Conservation (phyloP, 2,888 invertebrate species). For the Erebia epiphron region DNA sequence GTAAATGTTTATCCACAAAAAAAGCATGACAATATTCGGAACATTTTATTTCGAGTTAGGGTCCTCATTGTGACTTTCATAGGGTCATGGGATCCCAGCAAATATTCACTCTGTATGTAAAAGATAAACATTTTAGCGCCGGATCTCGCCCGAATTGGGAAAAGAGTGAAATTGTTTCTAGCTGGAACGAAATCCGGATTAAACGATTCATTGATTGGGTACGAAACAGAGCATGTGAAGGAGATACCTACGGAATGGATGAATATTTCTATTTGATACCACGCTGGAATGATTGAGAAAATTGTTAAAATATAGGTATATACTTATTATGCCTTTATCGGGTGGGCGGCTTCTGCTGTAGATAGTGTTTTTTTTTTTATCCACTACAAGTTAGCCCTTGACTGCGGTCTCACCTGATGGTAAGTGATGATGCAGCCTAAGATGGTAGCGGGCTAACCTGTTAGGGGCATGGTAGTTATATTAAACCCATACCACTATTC, state of each 20-base stretch:
- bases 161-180: slow-evolving; percentile 19
- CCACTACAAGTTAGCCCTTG: too few species aligned
- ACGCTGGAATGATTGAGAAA: too few species aligned
- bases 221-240: not conserved
- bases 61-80: slow-evolving; percentile 34
- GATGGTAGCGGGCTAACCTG: too few species aligned
- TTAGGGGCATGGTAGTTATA: too few species aligned
- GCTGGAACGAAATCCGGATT: slow-evolving; percentile 16
- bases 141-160: slow-evolving; percentile 16
- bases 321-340: too few species aligned
- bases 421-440: too few species aligned
- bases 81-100: slow-evolving; percentile 35
- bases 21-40: slow-evolving; percentile 25
- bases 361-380: too few species aligned
- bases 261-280: not conserved
- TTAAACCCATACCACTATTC: too few species aligned
- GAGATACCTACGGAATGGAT: not conserved
- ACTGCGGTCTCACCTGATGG: too few species aligned
- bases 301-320: too few species aligned
- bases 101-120: slow-evolving; percentile 33
- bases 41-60: slow-evolving; percentile 34
- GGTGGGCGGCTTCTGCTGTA: too few species aligned
- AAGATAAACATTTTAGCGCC: slow-evolving; percentile 30
- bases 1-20: slow-evolving; percentile 2
- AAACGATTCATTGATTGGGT: slow-evolving; percentile 19